phyloP scores from a whole-genome alignment of 2,888 invertebrate species.

The Oegoconia quadripuncta region DNA sequence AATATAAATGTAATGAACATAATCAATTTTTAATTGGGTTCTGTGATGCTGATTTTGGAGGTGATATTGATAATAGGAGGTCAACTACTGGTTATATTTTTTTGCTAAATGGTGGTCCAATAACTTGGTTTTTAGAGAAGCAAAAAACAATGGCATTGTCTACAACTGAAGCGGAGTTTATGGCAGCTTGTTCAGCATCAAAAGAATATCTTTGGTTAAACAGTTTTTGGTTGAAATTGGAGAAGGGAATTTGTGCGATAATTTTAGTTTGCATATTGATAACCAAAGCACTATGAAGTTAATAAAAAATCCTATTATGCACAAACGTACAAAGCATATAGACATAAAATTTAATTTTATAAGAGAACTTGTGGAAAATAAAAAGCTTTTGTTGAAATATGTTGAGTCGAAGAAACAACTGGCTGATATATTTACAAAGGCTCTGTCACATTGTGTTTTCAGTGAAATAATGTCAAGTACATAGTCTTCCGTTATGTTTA shows the following conservation, averaged over 20 bases:
- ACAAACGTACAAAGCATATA: conserved; percentile 19
- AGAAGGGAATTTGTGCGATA: too few relatives aligned
- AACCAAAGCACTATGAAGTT: conserved; percentile 18
- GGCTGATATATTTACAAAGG: conserved; percentile 14
- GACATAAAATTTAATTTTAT: conserved; percentile 18
- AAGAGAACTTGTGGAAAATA: conserved; percentile 9
- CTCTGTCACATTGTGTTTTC: conserved; percentile 7
- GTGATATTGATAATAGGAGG: too few relatives aligned
- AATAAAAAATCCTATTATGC: conserved; percentile 16
- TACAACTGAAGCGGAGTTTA: neutral
- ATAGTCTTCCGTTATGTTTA: too few relatives aligned
- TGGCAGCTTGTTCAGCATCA: conserved; percentile 4
- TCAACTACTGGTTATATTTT: too few relatives aligned
- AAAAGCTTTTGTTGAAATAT: conserved; percentile 12
- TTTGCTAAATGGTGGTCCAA: too few relatives aligned
- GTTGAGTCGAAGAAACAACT: conserved; percentile 4
- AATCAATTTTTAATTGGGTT: too few relatives aligned
- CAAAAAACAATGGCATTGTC: neutral
- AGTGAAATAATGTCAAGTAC: conserved; percentile 2
- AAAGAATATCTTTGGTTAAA: conserved; percentile 8
- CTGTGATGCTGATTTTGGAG: too few relatives aligned
- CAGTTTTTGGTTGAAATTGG: too few relatives aligned
- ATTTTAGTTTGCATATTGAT: too few relatives aligned
- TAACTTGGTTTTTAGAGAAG: too few relatives aligned
- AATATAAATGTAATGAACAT: too few relatives aligned